Percentiles rank a stretch among this genome's conserved stretches.
Evolutionary conservation across 2,113 vertebrate genomes (phyloP).

Genomic region (Callocephalon fimbriatum): DNA sequence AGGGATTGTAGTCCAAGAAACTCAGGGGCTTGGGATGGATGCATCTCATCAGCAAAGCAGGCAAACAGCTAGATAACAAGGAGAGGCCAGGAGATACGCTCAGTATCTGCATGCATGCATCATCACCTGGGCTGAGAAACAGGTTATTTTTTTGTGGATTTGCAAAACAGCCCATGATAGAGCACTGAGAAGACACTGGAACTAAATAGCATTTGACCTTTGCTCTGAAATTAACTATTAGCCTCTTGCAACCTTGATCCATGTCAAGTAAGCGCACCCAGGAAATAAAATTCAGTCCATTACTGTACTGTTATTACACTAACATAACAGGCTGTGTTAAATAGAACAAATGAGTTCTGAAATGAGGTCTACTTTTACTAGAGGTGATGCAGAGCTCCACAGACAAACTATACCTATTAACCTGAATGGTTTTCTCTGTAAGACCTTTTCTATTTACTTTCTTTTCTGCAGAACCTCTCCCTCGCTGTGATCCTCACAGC

Average conservation of each 20-base stretch:
- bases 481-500: neutral
- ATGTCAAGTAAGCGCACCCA: neutral
- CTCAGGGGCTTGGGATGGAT: neutral
- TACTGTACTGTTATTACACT: neutral
- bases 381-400: neutral
- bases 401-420: neutral
- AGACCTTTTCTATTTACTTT: neutral
- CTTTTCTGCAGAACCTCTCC: neutral
- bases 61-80: neutral
- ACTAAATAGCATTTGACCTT: neutral
- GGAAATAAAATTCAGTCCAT: constrained; percentile 30
- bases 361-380: neutral
- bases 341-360: constrained; percentile 16
- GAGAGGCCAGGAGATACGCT: neutral
- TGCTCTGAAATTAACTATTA: neutral
- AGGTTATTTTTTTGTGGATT: neutral
- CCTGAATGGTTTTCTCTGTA: neutral
- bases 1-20: neutral
- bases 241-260: neutral
- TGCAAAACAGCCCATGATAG: neutral
- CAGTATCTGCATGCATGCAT: neutral
- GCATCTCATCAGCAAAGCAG: neutral
- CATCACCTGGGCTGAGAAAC: neutral
- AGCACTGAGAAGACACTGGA: neutral
- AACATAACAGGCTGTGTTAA: neutral